Base-by-base conservation (phyloP, 2,797 vertebrate genomes). In the Ataeniobius toweri region DNA sequence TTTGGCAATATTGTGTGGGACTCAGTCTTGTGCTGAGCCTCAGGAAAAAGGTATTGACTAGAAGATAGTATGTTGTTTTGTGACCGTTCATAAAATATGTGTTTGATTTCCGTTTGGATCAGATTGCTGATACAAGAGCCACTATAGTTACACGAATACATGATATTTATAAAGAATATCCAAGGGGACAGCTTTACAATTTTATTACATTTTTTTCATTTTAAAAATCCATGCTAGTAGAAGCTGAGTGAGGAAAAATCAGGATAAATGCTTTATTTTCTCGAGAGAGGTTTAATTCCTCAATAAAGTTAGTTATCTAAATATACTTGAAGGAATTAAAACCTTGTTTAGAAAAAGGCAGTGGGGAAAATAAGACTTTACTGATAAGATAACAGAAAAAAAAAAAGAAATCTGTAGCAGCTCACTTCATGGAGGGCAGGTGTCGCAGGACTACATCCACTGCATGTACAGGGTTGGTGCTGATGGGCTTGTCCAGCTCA, bases 401-500 rank as follows among this genome's bases (percentile, higher is more conserved):
- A 2, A 6, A 31, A 13, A 59, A 24, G 2, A 61, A 74, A 68
- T 4, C 8, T 46, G 16, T 13, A 22, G 24, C 2, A 3, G 67
- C 95, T 94, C 95, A 99, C 98, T 99, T 99, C 98, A 99, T 99
- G 88, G 98, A 99, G 89, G 98, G 98, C 73, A 99, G 96, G 95
- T 99, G 98, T 93, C 98, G 94, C 91, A 99, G 96, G 88, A 99
- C 98, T 91, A 99, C 98, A 76, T 99, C 98, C 79, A 99, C 98
- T 1, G 98, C 98, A 73, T 99, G 98, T 39, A 99, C 98, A n/a
- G 98, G 98, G 95, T 99, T 99, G 94, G 98, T 99, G 96, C 98
- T 99, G 95, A 99, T 98, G 86, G 98, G 98, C 91, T 99, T 99
- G 96, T 99, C 98, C 95, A 99, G 95, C 89, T 99, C 98, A 94